Base-by-base conservation (phyloP, 1,140 invertebrate species). In the Heliconius nattereri region DNA sequence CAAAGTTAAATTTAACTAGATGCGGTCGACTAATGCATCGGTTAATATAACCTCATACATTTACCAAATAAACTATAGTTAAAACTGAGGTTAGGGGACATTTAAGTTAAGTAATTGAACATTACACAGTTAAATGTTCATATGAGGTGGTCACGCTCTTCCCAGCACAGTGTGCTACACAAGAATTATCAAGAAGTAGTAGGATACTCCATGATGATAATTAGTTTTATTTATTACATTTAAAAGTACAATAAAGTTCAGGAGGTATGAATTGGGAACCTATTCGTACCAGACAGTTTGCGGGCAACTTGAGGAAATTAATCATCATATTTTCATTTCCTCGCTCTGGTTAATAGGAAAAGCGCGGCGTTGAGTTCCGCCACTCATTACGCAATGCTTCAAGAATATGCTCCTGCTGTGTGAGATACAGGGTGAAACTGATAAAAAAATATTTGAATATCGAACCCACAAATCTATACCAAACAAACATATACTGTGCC, bases 1-100 rank as follows among this genome's bases (percentile, higher is more conserved):
- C 52, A 76, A 78, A 80, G 79, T 83, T 83, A 76, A 83, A 83
- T 80, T 83, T 80, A 83, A 78, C 78, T 71, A 37, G 57, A 52
- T 32, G 73, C 75, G 76, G 81, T 79, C 37, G 26, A 75, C 60
- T 78, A 83, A 83, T 83, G 81, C 78, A 80, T 83, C 49, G 73
- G 79, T 78, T 72, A 78, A 72, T 74, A 60, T 29, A 26, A 2
- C 52, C 52, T 73, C 32, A 73, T 66, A 52, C 52, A 73, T 57
- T 35, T 73, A 37, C 35, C 16, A n/a, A 37, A 35, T 40, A 37
- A 26, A 60, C 52, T 54, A 54, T 54, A 16, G 40, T 45, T 45
- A 45, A 45, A 20, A 7, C 16, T 70, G 20, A 66, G 23, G 72
- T 29, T 35, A 60, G 32, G 74, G 16, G 29, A 75, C 32, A 54